Evolutionary conservation across 2,797 vertebrate species (phyloP).

Genomic region (Coilia nasus): DNA sequence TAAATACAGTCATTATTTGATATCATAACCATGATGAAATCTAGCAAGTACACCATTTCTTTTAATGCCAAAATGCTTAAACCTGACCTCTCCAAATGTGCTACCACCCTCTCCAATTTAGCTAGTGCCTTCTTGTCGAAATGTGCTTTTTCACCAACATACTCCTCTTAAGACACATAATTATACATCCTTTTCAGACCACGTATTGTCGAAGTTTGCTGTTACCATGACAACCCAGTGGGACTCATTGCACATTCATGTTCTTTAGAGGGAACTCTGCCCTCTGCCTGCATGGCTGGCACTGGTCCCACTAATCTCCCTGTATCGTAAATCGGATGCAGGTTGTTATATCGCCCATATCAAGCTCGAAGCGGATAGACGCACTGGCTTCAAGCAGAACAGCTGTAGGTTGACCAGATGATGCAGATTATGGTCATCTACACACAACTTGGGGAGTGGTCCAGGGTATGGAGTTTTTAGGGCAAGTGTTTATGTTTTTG

Average conservation of each 20-base stretch:
- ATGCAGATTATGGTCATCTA: not conserved
- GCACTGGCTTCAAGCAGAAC: not conserved
- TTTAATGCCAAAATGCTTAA: not conserved
- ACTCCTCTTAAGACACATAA: slow-evolving; percentile 3
- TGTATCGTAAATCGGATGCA: not conserved
- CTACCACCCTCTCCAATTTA: not conserved
- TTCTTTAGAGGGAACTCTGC: not conserved
- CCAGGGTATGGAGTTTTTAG: not conserved
- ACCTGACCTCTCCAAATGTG: not conserved
- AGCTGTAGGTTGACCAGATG: not conserved
- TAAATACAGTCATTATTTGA: slow-evolving; percentile 9
- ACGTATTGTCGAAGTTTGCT: not conserved
- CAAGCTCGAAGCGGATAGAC: not conserved
- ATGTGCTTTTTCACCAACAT: not conserved
- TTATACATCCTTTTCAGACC: slow-evolving; percentile 8
- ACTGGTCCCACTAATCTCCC: not conserved
- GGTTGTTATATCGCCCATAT: not conserved
- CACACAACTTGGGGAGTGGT: not conserved
- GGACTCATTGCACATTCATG: not conserved
- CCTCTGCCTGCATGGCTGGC: not conserved
- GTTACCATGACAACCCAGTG: not conserved
- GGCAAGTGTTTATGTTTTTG: not conserved
- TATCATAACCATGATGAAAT: not conserved
- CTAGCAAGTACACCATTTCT: not conserved
- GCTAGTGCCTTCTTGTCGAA: not conserved